A percentile compares a stretch with the other conserved stretches of the same genome.
These are phyloP conservation scores for Chelonus insularis DNA, from an alignment of 1,140 invertebrate species.

Conservation along the genomic window DNA sequence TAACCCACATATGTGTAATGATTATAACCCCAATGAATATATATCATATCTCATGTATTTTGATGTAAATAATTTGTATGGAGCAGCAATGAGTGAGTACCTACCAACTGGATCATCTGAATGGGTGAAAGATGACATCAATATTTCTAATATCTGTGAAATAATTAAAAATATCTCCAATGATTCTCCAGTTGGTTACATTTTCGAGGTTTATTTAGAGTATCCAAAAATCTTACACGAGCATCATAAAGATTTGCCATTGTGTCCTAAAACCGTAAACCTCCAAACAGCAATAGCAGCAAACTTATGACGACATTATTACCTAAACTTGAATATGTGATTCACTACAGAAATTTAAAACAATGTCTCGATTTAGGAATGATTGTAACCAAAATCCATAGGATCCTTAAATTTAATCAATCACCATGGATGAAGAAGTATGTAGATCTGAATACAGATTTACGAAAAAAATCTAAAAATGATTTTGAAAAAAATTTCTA, in stretches of 20 bases:
- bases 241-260: conserved; percentile 7
- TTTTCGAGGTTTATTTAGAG: too few species aligned
- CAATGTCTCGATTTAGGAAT: conserved; percentile 57
- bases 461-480: too few species aligned
- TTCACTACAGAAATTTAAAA: conserved; percentile 60
- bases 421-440: conserved; percentile 51
- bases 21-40: conserved; percentile 51
- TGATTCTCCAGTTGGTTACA: too few species aligned
- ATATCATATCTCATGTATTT: too few species aligned
- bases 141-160: too few species aligned
- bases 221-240: too few species aligned
- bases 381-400: conserved; percentile 57
- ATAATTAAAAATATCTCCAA: too few species aligned
- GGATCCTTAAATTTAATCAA: too few species aligned
- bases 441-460: conserved; percentile 45
- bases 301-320: conserved; percentile 49
- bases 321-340: conserved; percentile 56
- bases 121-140: conserved; percentile 53
- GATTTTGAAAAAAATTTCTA: too few species aligned
- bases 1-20: conserved; percentile 43
- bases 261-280: conserved; percentile 34
- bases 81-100: conserved; percentile 54
- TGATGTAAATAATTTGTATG: conserved; percentile 65
- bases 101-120: too few species aligned
- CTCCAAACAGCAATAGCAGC: conserved; percentile 33